Evolutionary conservation across 2,797 vertebrate species (phyloP).

Genomic region (Toxotes lorentzi): DNA sequence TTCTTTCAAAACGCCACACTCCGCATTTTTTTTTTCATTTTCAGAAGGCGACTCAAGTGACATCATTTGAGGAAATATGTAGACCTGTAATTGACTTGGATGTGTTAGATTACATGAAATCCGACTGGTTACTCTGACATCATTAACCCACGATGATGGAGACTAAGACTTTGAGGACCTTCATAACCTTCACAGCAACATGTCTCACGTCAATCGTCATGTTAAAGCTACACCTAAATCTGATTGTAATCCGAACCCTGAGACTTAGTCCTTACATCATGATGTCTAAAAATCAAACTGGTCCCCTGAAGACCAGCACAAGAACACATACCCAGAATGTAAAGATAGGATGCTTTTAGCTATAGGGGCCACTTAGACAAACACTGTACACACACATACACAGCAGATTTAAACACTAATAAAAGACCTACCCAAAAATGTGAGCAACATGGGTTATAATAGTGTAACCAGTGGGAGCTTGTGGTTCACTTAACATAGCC

Average conservation of each 20-base stretch:
- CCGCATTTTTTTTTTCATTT: background rate
- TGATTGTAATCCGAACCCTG: background rate
- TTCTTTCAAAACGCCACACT: background rate
- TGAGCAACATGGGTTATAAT: conserved; percentile 33
- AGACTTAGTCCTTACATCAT: background rate
- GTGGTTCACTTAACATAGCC: conserved; percentile 9
- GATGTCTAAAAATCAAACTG: too few relatives aligned
- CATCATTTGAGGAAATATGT: background rate
- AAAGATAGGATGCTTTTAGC: conserved; percentile 3
- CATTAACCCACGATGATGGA: background rate
- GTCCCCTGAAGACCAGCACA: background rate
- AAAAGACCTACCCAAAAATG: conserved; percentile 31
- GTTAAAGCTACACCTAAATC: background rate
- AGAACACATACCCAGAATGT: background rate
- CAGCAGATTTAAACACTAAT: conserved; percentile 70
- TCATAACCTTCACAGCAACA: background rate
- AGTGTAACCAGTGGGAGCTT: conserved; percentile 11
- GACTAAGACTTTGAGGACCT: conserved; percentile 27
- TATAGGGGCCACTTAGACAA: background rate
- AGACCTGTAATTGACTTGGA: background rate
- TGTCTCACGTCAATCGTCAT: background rate
- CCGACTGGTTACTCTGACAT: background rate
- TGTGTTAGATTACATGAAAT: background rate
- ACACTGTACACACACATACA: conserved; percentile 62
- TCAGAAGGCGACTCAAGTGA: background rate